phyloP scores from a whole-genome alignment of 2,888 invertebrate genomes.

The Rhagium mordax region DNA sequence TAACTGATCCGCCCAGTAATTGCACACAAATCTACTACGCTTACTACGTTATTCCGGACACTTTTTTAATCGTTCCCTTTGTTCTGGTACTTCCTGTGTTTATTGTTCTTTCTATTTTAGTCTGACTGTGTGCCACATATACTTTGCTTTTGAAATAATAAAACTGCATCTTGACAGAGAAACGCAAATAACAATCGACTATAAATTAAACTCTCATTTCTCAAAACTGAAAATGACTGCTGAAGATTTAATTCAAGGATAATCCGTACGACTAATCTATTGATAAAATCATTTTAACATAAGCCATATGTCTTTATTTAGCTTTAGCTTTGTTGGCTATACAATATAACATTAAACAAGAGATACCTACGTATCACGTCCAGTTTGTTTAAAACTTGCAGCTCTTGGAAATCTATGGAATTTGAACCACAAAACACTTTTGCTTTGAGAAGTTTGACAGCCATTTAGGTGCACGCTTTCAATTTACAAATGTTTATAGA shows the following conservation, averaged over 20 bases:
- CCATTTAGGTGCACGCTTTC: neutral
- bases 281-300: neutral
- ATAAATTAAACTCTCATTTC: neutral
- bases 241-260: neutral
- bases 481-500: neutral
- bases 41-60: neutral
- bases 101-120: neutral
- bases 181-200: neutral
- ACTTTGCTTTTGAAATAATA: neutral
- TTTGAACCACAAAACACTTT: neutral
- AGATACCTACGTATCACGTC: neutral
- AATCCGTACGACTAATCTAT: neutral
- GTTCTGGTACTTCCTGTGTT: neutral
- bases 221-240: neutral
- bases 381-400: neutral
- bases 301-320: neutral
- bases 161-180: neutral
- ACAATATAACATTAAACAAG: neutral
- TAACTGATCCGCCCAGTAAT: neutral
- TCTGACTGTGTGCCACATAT: neutral
- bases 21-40: neutral
- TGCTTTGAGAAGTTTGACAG: neutral
- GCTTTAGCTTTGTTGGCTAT: too few relatives aligned
- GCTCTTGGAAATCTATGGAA: neutral
- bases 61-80: neutral